A percentile compares a stretch with the other conserved stretches of the same genome.
Evolutionary conservation across 2,113 vertebrate genomes (phyloP).

Genomic region (Syrrhaptes paradoxus): DNA sequence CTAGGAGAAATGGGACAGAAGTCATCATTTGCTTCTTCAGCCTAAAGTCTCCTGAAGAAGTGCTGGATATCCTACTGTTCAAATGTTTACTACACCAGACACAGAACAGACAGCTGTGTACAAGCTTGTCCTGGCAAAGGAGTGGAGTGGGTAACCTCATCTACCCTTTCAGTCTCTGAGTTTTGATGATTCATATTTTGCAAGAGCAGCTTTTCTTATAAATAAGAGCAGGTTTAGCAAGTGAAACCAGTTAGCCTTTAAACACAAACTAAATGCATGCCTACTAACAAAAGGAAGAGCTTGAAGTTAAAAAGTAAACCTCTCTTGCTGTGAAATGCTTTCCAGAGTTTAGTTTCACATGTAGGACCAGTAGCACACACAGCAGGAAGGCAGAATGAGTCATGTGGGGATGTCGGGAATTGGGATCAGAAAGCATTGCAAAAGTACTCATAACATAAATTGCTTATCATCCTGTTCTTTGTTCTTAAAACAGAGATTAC

Average conservation of each 20-base stretch:
- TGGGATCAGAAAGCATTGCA: constrained; percentile 34
- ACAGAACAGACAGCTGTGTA: neutral
- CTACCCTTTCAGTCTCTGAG: constrained; percentile 25
- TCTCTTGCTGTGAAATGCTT: constrained; percentile 18
- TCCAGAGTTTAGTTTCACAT: constrained; percentile 24
- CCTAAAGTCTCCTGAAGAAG: neutral
- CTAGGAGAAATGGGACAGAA: neutral
- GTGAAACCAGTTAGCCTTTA: constrained; percentile 36
- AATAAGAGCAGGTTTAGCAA: constrained; percentile 53
- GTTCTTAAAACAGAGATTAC: neutral
- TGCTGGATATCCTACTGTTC: neutral
- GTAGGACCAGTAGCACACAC: constrained; percentile 25
- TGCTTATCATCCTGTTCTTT: constrained; percentile 21
- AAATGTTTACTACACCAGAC: neutral
- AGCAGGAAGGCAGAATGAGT: constrained; percentile 39
- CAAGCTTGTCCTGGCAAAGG: neutral
- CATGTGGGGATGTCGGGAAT: constrained; percentile 24
- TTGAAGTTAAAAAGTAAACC: constrained; percentile 18
- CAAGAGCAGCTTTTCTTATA: constrained; percentile 43
- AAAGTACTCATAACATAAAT: neutral
- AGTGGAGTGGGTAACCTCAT: constrained; percentile 34
- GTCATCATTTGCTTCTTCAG: neutral
- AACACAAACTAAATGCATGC: neutral
- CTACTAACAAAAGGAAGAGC: constrained; percentile 36
- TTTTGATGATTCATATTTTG: constrained; percentile 48